Evolutionary conservation across 2,113 vertebrate species (phyloP).

Genomic region (Corvus cornix): DNA sequence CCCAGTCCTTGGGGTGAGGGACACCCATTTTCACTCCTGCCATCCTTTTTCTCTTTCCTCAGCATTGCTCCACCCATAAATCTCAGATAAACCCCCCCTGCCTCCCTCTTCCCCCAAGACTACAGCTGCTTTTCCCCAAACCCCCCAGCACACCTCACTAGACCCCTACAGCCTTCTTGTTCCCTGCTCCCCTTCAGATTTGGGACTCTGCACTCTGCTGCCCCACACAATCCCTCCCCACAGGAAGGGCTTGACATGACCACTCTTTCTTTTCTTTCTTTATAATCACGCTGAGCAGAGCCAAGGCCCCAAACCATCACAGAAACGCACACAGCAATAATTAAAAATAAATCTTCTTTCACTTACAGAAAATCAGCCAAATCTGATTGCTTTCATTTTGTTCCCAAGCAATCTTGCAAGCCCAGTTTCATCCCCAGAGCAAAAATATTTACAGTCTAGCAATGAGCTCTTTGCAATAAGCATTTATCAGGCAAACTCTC

Average conservation of each 20-base stretch:
- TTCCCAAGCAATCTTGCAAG: constrained; percentile 13
- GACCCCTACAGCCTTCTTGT: not conserved
- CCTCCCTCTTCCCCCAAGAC: not conserved
- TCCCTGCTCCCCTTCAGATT: not conserved
- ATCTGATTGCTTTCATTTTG: constrained; percentile 49
- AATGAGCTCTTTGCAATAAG: constrained; percentile 21
- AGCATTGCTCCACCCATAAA: not conserved
- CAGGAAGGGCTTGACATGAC: not conserved
- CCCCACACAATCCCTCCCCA: not conserved
- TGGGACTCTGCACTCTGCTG: not conserved
- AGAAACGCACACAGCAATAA: not conserved
- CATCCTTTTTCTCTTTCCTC: not conserved
- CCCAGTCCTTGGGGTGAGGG: fast-evolving
- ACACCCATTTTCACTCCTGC: not conserved
- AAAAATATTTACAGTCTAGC: constrained; percentile 50
- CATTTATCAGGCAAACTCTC: constrained; percentile 49
- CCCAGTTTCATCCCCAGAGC: constrained; percentile 9
- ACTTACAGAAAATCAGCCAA: constrained; percentile 46
- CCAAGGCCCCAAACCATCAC: not conserved
- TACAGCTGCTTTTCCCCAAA: not conserved
- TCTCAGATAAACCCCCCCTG: fast-evolving
- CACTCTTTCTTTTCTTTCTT: not conserved
- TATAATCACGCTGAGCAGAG: not conserved
- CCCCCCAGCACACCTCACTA: not conserved
- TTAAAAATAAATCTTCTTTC: constrained; percentile 52